Base-by-base conservation (phyloP, 2,888 invertebrate species). In the Orthosia cruda region DNA sequence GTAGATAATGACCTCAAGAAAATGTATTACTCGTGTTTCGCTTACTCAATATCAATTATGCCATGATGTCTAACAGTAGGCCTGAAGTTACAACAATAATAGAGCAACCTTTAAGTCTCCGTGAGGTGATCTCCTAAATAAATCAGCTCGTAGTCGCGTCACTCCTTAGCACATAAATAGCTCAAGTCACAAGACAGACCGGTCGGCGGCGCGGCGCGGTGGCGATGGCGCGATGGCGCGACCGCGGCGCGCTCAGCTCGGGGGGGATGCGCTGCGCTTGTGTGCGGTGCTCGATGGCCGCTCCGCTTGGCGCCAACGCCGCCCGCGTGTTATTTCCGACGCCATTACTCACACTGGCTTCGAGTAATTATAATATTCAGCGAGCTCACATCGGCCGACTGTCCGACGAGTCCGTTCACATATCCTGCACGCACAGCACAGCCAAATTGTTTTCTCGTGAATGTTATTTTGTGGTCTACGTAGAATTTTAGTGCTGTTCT, bases 301-400 rank as follows among this genome's bases (percentile, higher is more conserved):
- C 94, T 91, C 90, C 91, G 94, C 95, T 96, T 95, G 96, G 96
- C 96, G 96, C 96, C 96, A 95, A 95, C 94, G 92, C 93, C 91
- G 92, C 89, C 91, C 92, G 93, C 91, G 92, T 93, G 95, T 94
- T 96, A 96, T 96, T 96, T 96, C 95, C 92, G 94, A 96, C 95
- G 92, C 94, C 95, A 96, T 96, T 96, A 96, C 96, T 96, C 96
- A 96, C 95, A 91, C 93, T 91, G 90, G 93, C 95, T 93, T 93
- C 93, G 89, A 95, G 96, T 96, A 96, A 96, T 96, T 96, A 95
- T 96, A 96, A 96, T 95, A 96, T 93, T 93, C 92, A 89, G 92
- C 92, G 93, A 93, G 94, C 94, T 92, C 93, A 91, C 92, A 92
- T 92, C 92, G 90, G 90, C 91, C 86, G 92, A 92, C 91, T 92